Percentiles rank a stretch among this genome's conserved stretches.
Conservation (phyloP, 23 tunicate species). For the Aplidium turbinatum region DNA sequence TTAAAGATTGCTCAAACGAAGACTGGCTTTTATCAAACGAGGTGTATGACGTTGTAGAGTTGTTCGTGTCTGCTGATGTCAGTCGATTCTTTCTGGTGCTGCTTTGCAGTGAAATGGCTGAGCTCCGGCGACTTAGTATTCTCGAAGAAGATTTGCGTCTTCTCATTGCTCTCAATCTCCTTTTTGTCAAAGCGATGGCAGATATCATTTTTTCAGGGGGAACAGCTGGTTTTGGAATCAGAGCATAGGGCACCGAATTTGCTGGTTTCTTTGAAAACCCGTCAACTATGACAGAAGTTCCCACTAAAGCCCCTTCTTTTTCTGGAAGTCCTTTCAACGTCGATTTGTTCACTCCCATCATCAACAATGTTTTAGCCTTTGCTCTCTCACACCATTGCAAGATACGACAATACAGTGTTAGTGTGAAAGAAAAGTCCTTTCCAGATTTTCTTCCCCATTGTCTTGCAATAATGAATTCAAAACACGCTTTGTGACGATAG, state of each 20-base stretch:
- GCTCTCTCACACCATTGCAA: conserved; percentile 88
- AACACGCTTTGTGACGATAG: conserved; percentile 66
- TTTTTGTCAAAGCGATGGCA: conserved; percentile 48
- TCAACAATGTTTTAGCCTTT: conserved; percentile 44
- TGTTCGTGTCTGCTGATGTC: neutral
- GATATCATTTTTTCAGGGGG: conserved; percentile 54
- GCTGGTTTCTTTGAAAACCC: conserved; percentile 68
- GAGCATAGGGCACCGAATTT: conserved; percentile 60
- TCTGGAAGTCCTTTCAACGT: conserved; percentile 66
- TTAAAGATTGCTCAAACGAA: no score
- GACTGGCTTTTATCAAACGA: no score
- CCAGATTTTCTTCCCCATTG: conserved; percentile 90
- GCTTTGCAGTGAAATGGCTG: neutral
- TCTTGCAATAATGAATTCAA: conserved; percentile 79
- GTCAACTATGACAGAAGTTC: conserved; percentile 67
- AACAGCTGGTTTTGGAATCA: conserved; percentile 61
- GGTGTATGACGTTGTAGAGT: neutral
- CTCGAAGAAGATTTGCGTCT: neutral
- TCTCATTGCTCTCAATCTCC: conserved; percentile 33
- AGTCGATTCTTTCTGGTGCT: neutral
- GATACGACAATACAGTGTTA: conserved; percentile 66
- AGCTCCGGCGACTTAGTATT: conserved; percentile 18
- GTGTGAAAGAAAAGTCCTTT: conserved; percentile 61
- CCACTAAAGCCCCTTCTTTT: conserved; percentile 84
- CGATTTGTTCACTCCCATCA: conserved; percentile 73